phyloP scores from a whole-genome alignment of 1,140 invertebrate genomes.

The Calephelis virginiensis region DNA sequence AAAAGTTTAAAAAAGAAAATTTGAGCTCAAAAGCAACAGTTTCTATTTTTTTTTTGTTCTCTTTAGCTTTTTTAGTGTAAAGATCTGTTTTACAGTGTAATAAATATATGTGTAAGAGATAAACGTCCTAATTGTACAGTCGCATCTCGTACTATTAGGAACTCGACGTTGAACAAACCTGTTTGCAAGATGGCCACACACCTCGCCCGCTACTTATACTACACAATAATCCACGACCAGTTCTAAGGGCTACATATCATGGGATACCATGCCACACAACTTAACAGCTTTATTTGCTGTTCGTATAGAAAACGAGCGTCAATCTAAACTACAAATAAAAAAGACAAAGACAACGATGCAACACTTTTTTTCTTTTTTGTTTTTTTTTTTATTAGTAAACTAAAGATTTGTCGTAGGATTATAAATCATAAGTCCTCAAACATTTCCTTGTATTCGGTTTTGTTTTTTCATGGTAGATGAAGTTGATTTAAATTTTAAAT shows the following conservation, averaged over 20 bases:
- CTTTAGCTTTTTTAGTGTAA: too few relatives aligned
- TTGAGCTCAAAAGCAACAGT: too few relatives aligned
- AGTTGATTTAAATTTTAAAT: too few relatives aligned
- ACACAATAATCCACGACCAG: conserved; percentile 15
- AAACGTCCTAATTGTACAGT: too few relatives aligned
- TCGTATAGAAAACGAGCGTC: conserved; percentile 14
- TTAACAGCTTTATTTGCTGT: conserved; percentile 17
- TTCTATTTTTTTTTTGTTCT: too few relatives aligned
- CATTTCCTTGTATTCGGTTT: background rate
- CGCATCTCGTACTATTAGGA: too few relatives aligned
- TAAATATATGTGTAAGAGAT: too few relatives aligned
- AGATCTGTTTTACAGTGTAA: too few relatives aligned
- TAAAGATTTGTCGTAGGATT: too few relatives aligned
- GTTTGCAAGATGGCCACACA: conserved; percentile 18
- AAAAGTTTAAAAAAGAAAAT: too few relatives aligned
- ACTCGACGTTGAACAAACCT: conserved; percentile 13
- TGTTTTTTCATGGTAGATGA: too few relatives aligned
- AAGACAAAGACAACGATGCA: conserved; percentile 4
- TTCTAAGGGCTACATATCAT: conserved; percentile 15
- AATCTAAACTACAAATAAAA: conserved; percentile 17
- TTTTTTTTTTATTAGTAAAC: background rate
- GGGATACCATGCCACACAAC: conserved; percentile 14
- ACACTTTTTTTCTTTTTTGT: conserved; percentile 3
- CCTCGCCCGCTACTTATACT: conserved; percentile 16
- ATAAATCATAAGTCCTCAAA: conserved; percentile 1